These are phyloP conservation scores for Torymus auratus DNA, from an alignment of 2,888 invertebrate species.

Conservation along the genomic window DNA sequence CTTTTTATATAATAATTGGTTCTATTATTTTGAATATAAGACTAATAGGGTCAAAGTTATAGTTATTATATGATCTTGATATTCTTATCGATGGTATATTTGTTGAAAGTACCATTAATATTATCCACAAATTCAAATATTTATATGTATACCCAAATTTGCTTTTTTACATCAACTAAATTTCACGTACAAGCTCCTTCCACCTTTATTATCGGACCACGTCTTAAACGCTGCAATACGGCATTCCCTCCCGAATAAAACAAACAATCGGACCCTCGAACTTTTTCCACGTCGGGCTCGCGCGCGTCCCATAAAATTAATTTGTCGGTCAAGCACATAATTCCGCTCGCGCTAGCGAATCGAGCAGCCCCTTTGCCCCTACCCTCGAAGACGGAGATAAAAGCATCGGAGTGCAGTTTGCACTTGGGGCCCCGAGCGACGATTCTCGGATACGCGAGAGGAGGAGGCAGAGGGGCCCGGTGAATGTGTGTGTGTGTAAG, in stretches of 20 bases:
- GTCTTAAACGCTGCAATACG: neutral
- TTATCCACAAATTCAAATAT: no score
- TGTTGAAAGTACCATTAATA: no score
- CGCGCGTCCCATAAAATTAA: conserved; percentile 38
- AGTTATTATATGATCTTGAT: no score
- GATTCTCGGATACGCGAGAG: conserved; percentile 37
- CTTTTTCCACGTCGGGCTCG: neutral
- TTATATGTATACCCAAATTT: no score
- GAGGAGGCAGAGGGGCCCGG: conserved; percentile 57
- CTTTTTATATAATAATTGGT: no score
- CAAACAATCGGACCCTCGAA: conserved; percentile 18
- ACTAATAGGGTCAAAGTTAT: no score
- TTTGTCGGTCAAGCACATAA: conserved; percentile 48
- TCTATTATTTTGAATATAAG: no score
- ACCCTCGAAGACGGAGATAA: no score
- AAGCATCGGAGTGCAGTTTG: conserved; percentile 56
- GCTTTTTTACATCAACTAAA: no score
- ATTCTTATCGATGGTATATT: no score
- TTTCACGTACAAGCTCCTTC: no score
- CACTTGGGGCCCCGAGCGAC: conserved; percentile 47
- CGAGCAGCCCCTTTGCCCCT: neutral
- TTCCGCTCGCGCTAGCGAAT: conserved; percentile 15
- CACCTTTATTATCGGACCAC: no score
- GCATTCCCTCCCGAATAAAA: conserved; percentile 11
- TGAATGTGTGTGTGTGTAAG: conserved; percentile 63